Conservation (phyloP, 2,797 vertebrate species). For the Erethizon dorsatum region DNA sequence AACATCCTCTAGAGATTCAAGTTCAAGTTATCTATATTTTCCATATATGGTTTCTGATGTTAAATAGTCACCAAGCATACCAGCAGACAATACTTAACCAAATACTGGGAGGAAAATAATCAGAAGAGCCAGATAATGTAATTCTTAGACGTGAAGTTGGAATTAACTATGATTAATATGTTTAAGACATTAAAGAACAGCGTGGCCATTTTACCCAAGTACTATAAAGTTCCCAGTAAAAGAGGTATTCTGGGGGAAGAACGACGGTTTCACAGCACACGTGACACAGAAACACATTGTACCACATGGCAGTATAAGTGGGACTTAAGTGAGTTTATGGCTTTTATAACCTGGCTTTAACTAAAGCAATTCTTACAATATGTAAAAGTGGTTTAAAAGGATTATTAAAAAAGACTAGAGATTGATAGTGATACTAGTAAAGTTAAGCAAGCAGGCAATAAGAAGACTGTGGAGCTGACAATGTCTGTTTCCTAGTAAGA, state of each 20-base stretch:
- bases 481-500: neutral
- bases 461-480: neutral
- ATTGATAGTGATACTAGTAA: neutral
- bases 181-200: neutral
- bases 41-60: neutral
- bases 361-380: neutral
- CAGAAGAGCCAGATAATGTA: neutral
- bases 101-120: neutral
- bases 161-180: neutral
- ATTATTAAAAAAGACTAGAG: neutral
- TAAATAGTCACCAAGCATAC: neutral
- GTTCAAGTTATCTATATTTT: neutral
- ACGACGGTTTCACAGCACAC: neutral
- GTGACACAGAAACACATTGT: neutral
- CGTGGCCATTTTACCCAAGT: neutral
- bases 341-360: neutral
- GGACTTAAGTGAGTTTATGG: neutral
- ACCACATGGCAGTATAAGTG: neutral
- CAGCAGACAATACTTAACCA: neutral
- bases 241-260: neutral
- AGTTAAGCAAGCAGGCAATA: neutral
- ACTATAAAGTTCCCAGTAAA: neutral
- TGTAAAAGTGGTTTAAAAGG: neutral
- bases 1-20: constrained; percentile 7
- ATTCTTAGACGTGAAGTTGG: neutral